Evolutionary conservation across 2,797 vertebrate genomes (phyloP), one percentile per base, ranked within the genome.

Genomic region (Pampus argenteus): DNA sequence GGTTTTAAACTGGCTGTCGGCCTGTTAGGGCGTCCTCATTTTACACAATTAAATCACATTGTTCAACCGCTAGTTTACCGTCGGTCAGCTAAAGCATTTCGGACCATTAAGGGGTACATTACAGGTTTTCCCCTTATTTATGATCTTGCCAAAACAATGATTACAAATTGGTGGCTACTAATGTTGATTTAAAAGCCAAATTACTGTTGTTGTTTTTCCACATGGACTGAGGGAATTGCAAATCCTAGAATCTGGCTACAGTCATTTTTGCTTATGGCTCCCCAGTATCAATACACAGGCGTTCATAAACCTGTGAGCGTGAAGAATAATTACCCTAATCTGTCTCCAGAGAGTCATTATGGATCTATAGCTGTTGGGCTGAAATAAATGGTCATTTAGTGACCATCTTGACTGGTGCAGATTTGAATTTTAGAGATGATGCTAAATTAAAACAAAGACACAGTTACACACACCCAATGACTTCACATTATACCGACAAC

Each of bases 401-500:
- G 71, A 9, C 54, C 2, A 51, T 13, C 52, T 36, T 36, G 58
- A 50, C 47, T 38, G 42, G 14, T 48, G 45, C 60, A 52, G 48
- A 60, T 22, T 20, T 58, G 74, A 64, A 44, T 26, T 15, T 55
- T n/a, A 4, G 56, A 42, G 58, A 72, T 56, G 65, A 64, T 48
- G 66, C 52, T n/a, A 73, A 82, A 82, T 63, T 26, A 75, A 84
- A 84, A 87, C 63, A 55, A 77, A 51, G 83, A 88, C 47, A 75
- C 78, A 63, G 62, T 63, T 79, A 85, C 81, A 87, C 77, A 91
- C n/a, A n/a, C n/a, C 67, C 83, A 78, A 81, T 75, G 85, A 91
- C 82, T 91, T 92, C 87, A 91, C 89, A 89, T 92, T 91, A 86
- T 74, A 92, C 78, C 56, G 44, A 91, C 87, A 65, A 88, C 79